Conservation (phyloP, 2,888 invertebrate genomes). For the Allolobophora icterica region DNA sequence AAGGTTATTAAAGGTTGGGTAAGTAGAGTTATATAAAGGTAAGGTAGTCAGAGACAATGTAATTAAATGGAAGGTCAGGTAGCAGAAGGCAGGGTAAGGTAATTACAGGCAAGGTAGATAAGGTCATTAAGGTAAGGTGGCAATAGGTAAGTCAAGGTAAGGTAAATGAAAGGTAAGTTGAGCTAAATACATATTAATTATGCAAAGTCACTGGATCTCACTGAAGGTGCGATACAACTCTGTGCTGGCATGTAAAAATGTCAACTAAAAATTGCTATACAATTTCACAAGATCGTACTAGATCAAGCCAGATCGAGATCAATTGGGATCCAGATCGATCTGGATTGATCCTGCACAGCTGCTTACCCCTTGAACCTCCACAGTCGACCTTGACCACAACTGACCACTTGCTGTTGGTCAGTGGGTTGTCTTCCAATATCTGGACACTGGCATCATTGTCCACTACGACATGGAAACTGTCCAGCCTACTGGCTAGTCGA, state of each 20-base stretch:
- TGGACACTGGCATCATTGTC: conserved; percentile 51
- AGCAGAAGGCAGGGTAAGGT: background rate
- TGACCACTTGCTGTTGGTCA: conserved; percentile 58
- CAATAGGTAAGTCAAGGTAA: background rate
- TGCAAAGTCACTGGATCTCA: background rate
- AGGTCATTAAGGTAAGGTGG: background rate
- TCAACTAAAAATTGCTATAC: background rate
- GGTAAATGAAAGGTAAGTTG: background rate
- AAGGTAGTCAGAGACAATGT: background rate
- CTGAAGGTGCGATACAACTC: background rate
- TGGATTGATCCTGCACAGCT: background rate
- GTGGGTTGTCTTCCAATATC: conserved; percentile 47
- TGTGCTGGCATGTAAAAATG: background rate
- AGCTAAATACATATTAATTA: background rate
- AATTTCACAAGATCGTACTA: background rate
- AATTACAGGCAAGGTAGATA: background rate
- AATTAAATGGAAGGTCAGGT: background rate
- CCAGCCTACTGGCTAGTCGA: conserved; percentile 52
- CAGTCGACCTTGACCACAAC: conserved; percentile 60
- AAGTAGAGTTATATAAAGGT: background rate
- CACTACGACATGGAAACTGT: conserved; percentile 59
- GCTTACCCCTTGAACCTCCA: conserved; percentile 59
- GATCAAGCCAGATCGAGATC: background rate
- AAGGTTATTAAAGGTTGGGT: background rate
- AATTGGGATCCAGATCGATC: no score